A percentile compares a stretch with the other conserved stretches of the same genome.
Evolutionary conservation across 2,797 vertebrate genomes (phyloP).

Genomic region (Manis crassicaudata): DNA sequence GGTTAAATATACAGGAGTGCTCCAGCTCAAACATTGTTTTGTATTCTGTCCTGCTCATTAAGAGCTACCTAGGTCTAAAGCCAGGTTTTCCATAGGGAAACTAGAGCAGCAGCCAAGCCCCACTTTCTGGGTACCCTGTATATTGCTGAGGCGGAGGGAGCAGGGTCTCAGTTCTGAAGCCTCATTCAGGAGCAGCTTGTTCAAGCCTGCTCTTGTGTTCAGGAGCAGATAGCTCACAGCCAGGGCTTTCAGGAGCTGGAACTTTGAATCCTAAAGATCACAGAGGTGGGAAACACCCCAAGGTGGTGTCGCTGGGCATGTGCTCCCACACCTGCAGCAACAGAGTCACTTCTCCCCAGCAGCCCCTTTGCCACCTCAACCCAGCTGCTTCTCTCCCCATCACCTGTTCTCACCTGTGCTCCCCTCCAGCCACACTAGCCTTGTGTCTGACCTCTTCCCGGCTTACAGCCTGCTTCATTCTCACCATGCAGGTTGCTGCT

Average conservation of each 20-base stretch:
- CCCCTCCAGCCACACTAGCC: background rate
- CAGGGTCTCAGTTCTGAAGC: background rate
- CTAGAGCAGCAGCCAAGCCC: background rate
- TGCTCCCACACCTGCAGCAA: background rate
- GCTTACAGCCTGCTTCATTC: background rate
- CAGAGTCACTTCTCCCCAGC: background rate
- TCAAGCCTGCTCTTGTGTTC: background rate
- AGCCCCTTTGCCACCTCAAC: background rate
- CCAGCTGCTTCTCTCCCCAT: background rate
- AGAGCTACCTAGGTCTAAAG: background rate
- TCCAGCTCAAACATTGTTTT: background rate
- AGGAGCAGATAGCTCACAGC: background rate
- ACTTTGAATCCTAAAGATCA: background rate
- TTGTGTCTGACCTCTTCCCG: background rate
- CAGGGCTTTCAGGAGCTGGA: background rate
- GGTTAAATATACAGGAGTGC: background rate
- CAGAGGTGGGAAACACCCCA: background rate
- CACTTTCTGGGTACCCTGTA: background rate
- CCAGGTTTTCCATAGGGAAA: background rate
- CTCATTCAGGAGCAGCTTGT: conserved; percentile 10
- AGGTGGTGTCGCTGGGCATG: accelerated
- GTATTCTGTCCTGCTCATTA: background rate
- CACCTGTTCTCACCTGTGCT: background rate
- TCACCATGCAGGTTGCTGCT: background rate
- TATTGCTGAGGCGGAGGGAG: background rate